Conservation (phyloP, 2,797 vertebrate genomes). For the Bryconaethiops microstoma region DNA sequence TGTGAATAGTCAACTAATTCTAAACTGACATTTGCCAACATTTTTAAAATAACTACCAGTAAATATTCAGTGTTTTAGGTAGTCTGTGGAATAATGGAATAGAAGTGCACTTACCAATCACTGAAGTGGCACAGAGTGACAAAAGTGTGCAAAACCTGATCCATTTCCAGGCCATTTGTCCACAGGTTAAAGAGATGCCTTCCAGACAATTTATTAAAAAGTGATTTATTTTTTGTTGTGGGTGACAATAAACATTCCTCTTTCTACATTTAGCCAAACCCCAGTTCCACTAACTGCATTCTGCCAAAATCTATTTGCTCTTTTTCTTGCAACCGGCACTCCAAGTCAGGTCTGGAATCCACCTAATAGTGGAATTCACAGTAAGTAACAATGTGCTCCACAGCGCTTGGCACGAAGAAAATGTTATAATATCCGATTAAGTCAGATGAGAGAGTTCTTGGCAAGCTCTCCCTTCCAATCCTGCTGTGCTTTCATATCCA, state of each 20-base stretch:
- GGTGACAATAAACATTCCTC: neutral
- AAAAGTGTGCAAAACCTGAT: slow-evolving; percentile 51
- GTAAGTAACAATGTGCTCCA: slow-evolving; percentile 17
- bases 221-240: neutral
- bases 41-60: neutral
- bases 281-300: slow-evolving; percentile 20
- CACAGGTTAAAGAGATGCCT: neutral
- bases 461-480: slow-evolving; percentile 22
- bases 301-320: slow-evolving; percentile 22
- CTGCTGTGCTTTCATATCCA: slow-evolving; percentile 31
- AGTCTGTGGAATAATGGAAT: neutral
- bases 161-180: slow-evolving; percentile 60
- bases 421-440: slow-evolving; percentile 36
- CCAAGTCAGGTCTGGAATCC: slow-evolving; percentile 46
- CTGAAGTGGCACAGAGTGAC: slow-evolving; percentile 49
- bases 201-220: slow-evolving; percentile 9
- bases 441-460: neutral
- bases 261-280: neutral
- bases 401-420: slow-evolving; percentile 39
- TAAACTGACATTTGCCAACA: neutral
- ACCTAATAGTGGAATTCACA: slow-evolving; percentile 1
- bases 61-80: neutral
- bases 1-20: too few relatives aligned
- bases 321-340: slow-evolving; percentile 23
- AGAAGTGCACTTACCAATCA: slow-evolving; percentile 51